Conservation (phyloP, 2,113 vertebrate species). For the Conger conger region DNA sequence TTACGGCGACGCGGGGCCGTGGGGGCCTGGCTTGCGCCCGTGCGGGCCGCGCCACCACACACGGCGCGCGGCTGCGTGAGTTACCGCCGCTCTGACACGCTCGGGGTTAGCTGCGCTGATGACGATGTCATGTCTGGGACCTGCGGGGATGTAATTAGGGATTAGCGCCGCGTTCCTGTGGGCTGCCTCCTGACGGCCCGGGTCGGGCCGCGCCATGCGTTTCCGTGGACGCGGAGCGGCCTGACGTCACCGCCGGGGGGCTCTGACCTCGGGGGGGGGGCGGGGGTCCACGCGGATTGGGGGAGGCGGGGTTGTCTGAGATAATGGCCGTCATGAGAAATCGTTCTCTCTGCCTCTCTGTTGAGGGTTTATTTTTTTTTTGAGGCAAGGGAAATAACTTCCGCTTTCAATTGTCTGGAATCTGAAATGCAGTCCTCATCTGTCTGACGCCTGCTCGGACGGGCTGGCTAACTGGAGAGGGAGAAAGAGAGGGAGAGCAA, state of each 20-base stretch:
- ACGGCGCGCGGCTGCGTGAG: constrained; percentile 10
- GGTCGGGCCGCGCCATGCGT: constrained; percentile 18
- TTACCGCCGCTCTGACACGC: constrained; percentile 19
- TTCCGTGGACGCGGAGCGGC: constrained; percentile 8
- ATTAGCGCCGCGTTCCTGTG: constrained; percentile 32
- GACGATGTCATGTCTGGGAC: constrained; percentile 24
- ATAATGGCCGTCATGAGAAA: constrained; percentile 14
- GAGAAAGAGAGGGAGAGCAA: constrained; percentile 47
- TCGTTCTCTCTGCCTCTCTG: neutral
- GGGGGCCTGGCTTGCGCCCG: neutral
- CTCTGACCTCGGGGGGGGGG: neutral
- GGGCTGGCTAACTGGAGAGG: constrained; percentile 62
- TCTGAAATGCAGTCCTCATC: constrained; percentile 61
- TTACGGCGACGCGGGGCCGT: neutral
- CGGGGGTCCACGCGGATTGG: neutral
- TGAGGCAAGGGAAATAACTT: constrained; percentile 40
- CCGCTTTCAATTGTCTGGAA: constrained; percentile 53
- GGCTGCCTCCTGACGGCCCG: constrained; percentile 21
- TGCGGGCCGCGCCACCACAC: neutral
- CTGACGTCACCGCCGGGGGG: neutral
- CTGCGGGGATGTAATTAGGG: constrained; percentile 32
- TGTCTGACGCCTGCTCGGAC: constrained; percentile 64
- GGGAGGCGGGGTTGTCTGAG: neutral
- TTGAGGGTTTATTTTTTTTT: constrained; percentile 24
- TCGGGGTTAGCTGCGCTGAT: neutral